Base-by-base conservation (phyloP, 2,113 vertebrate genomes). In the Sialia sialis region DNA sequence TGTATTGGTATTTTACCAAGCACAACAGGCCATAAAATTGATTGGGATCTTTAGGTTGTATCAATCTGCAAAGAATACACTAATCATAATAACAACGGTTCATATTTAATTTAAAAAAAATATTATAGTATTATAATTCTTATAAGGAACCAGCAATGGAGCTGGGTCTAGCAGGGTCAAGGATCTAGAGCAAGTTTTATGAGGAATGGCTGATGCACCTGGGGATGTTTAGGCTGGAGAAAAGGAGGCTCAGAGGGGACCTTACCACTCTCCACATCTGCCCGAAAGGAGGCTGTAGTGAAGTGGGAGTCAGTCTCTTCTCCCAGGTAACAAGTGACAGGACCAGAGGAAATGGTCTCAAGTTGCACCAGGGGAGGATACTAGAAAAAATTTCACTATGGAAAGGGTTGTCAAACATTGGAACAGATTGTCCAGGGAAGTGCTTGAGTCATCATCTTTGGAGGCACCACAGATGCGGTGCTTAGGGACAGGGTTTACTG, bases 391-490 rank as follows among this genome's bases (percentile, higher is more conserved):
- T 11, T 44, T 73, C 43, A 51, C 54, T 43, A 66, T 20, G 32
- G 51, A 64, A 58, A 43, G 17, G 9, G 11, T 10, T 27, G 16
- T 30, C 55, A 79, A 79, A 43, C 43, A 51, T 7, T 44, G 32
- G 22, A 73, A 66, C 13, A 59, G 52, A 23, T 15, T n/a, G 52
- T 32, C 52, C 44, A 74, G 27, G 32, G 27, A 81, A 51, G 27
- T 23, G 8, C 9, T n/a, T 59, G 32, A 44, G 22, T 39, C 22
- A 51, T 23, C 18, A 59, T n/a, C 39, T 44, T 44, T 74, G 52
- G 16, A 64, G 38, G 25, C 17, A 67, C 7, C 7, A 21, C 0
- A 74, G 29, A 67, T 0, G 0, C 26, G 38, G 19, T 30, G 13
- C 54, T 46, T 34, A 54, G 38, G 32, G 25, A n/a, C 38, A n/a